These are phyloP conservation scores for Pogoniulus pusillus DNA, from an alignment of 2,797 vertebrate genomes.

Conservation along the genomic window DNA sequence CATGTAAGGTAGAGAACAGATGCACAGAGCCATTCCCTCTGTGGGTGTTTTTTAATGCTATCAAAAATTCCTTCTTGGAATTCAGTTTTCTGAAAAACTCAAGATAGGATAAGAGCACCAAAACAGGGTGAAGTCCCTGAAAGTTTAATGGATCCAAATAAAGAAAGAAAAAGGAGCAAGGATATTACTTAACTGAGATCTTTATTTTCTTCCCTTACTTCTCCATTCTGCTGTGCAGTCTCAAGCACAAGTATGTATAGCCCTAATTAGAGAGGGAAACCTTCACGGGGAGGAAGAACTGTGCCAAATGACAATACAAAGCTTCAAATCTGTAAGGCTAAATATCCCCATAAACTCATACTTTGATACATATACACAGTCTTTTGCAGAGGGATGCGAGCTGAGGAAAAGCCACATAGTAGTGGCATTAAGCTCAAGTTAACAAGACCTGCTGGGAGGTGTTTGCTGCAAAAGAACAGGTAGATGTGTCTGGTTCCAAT, in stretches of 20 bases:
- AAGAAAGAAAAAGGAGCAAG: neutral
- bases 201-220: neutral
- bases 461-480: slow-evolving; percentile 3
- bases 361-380: neutral
- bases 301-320: slow-evolving; percentile 2
- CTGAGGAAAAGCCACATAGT: neutral
- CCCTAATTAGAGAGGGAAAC: slow-evolving; percentile 29
- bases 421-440: neutral
- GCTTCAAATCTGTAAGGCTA: neutral
- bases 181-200: neutral
- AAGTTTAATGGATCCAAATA: neutral
- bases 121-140: neutral
- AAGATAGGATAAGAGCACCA: neutral
- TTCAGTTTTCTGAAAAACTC: neutral
- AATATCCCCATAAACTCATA: neutral
- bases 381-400: neutral
- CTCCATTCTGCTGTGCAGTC: neutral
- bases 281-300: neutral
- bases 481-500: neutral
- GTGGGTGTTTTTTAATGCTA: neutral
- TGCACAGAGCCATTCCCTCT: neutral
- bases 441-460: slow-evolving; percentile 48
- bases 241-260: neutral
- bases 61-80: slow-evolving; percentile 23
- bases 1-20: neutral